Percentiles rank a stretch among this genome's conserved stretches.
These are phyloP conservation scores for Bombus superbus DNA, from an alignment of 1,140 invertebrate species.

Conservation along the genomic window DNA sequence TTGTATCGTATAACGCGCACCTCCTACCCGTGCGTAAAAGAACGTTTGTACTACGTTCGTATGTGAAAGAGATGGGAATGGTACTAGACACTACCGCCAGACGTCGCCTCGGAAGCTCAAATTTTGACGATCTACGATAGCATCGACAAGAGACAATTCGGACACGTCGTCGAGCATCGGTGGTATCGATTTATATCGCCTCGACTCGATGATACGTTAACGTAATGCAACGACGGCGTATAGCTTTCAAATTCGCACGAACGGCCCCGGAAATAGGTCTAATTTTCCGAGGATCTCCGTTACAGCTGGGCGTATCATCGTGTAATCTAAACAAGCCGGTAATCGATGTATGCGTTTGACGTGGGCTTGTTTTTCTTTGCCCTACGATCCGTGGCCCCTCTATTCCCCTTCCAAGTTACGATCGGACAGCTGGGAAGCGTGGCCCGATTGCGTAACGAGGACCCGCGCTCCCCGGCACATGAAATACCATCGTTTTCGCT, in stretches of 20 bases:
- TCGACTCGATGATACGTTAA: background rate
- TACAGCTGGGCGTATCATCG: constrained; percentile 15
- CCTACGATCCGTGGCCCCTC: constrained; percentile 36
- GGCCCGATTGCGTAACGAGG: constrained; percentile 70
- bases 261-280: constrained; percentile 22
- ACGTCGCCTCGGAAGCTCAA: background rate
- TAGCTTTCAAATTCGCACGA: background rate
- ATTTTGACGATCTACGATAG: background rate
- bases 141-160: background rate
- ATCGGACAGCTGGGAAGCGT: constrained; percentile 74
- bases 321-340: constrained; percentile 37
- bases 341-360: constrained; percentile 42
- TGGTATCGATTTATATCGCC: background rate
- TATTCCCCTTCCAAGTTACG: constrained; percentile 6
- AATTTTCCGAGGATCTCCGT: constrained; percentile 16
- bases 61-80: background rate
- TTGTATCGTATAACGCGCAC: background rate
- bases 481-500: constrained; percentile 55
- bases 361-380: constrained; percentile 52
- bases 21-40: background rate
- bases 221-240: background rate
- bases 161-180: no score
- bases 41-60: background rate
- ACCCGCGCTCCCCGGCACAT: constrained; percentile 55
- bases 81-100: background rate